phyloP scores from a whole-genome alignment of 2,797 vertebrate genomes.

The Crocidura indochinensis region DNA sequence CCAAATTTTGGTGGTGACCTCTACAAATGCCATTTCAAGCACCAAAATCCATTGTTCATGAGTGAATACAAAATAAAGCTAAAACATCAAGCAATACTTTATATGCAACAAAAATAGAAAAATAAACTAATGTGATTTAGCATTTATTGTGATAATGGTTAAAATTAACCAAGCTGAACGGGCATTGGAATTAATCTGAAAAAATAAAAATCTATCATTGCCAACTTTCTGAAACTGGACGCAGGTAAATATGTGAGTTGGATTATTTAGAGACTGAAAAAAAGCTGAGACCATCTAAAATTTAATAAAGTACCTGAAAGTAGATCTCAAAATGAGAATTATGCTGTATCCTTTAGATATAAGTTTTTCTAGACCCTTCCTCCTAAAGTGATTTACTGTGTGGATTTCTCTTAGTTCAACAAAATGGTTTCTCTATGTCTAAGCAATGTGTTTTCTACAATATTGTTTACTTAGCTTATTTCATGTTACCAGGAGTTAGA shows the following conservation, averaged over 20 bases:
- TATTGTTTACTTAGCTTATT: conserved; percentile 81
- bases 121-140: conserved; percentile 54
- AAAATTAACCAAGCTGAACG: conserved; percentile 75
- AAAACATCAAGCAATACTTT: conserved; percentile 56
- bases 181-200: conserved; percentile 67
- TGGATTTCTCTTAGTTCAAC: conserved; percentile 75
- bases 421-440: conserved; percentile 73
- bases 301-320: conserved; percentile 80
- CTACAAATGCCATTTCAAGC: conserved; percentile 73
- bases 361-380: conserved; percentile 68
- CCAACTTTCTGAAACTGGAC: conserved; percentile 68
- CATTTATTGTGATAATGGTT: conserved; percentile 73
- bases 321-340: conserved; percentile 78
- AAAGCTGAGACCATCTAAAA: conserved; percentile 73
- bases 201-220: background rate
- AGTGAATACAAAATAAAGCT: conserved; percentile 72
- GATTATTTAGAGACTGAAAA: conserved; percentile 43
- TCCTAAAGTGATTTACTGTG: conserved; percentile 66
- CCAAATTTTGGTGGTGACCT: conserved; percentile 71
- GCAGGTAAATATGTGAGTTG: conserved; percentile 64
- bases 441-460: conserved; percentile 85
- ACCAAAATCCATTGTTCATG: conserved; percentile 57
- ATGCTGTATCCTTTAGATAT: conserved; percentile 68
- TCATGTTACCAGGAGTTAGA: conserved; percentile 70
- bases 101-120: conserved; percentile 58